Percentiles rank a stretch among this genome's conserved stretches.
These are phyloP conservation scores for Byasa hedistus DNA, from an alignment of 2,888 invertebrate genomes.

Conservation along the genomic window DNA sequence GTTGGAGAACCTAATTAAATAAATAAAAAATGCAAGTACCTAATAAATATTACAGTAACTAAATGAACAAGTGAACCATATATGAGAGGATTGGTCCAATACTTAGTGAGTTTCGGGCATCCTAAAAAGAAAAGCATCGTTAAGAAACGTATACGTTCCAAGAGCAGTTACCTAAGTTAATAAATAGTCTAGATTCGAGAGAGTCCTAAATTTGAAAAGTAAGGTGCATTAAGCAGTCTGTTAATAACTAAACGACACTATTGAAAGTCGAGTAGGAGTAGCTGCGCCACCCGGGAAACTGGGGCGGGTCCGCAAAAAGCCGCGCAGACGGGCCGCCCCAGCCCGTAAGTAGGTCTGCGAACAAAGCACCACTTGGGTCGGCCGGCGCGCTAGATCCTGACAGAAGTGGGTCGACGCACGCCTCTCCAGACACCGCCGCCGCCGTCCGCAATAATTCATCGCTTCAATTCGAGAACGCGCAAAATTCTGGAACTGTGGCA, in stretches of 20 bases:
- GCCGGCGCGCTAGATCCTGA: slow-evolving; percentile 37
- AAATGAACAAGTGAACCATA: too few species aligned
- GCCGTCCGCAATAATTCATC: slow-evolving; percentile 25
- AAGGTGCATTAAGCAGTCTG: too few species aligned
- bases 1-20: too few species aligned
- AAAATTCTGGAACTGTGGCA: slow-evolving; percentile 6
- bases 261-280: slow-evolving; percentile 7
- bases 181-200: too few species aligned
- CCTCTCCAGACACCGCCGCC: slow-evolving; percentile 32
- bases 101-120: too few species aligned
- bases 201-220: too few species aligned
- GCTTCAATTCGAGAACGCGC: slow-evolving; percentile 23
- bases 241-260: neutral
- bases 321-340: slow-evolving; percentile 30
- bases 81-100: too few species aligned
- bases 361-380: slow-evolving; percentile 37
- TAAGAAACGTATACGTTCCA: too few species aligned
- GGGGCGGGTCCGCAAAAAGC: slow-evolving; percentile 30
- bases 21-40: too few species aligned
- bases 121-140: too few species aligned
- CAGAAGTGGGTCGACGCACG: slow-evolving; percentile 43
- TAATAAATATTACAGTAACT: too few species aligned
- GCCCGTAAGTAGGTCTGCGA: slow-evolving; percentile 40
- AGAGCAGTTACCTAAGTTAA: too few species aligned
- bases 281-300: slow-evolving; percentile 16